Base-by-base conservation (phyloP, 2,888 invertebrate species). In the Drosophila mercatorum region DNA sequence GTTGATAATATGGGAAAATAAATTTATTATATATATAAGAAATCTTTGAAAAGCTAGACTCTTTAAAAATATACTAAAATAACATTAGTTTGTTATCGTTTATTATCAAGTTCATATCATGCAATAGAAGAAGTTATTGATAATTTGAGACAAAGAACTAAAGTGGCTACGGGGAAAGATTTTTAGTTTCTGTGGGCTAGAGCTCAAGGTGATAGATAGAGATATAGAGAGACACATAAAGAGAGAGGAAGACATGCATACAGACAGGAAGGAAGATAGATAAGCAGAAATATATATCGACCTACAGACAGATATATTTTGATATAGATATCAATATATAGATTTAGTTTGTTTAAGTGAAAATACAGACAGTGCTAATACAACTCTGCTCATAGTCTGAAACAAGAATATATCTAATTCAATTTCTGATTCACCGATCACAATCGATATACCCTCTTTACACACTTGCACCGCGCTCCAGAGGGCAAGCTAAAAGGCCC, bases 401-500 rank as follows among this genome's bases (percentile, higher is more conserved):
- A 22, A 22, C 22, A 1, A 22, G 22, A 22, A 4, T n/a, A 47
- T 47, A 28, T n/a, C 28, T 10, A 31, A 49, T 31, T n/a, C 10
- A 2, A n/a, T 31, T 47, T 4, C 28, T 8, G 3, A 3, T 5
- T 10, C 31, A 10, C 6, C 2, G 12, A 6, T 17, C 7, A 6
- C 7, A 12, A 34, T 11, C 11, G 12, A 51, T 51, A 51, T 34
- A 7, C 36, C 51, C 51, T 0, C 17, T 4, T 34, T 12, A 12
- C 2, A 17, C 6, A 34, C 3, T 22, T 51, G 17, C 51, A 36
- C 17, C 3, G 1, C 5, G 34, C 34, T 34, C 34, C 51, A 51
- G 51, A 51, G 51, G 51, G 51, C 34, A 53, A 38, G 10, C 36
- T 38, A 38, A 67, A 71, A 79, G 65, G 49, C 38, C 62, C 52